Evolutionary conservation across 2,888 invertebrate genomes (phyloP).

Genomic region (Acleris holmiana): DNA sequence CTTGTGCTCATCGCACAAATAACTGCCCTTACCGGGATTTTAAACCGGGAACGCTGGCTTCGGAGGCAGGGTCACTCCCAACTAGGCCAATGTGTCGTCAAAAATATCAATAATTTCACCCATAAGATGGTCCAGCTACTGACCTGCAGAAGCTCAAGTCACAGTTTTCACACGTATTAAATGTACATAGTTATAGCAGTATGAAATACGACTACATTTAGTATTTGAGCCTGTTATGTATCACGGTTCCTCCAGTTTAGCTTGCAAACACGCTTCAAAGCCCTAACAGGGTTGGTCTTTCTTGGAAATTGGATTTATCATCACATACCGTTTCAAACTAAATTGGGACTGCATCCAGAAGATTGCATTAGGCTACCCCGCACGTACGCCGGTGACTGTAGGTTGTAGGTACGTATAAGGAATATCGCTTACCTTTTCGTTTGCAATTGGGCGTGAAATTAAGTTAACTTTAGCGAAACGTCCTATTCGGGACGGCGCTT

Average conservation of each 20-base stretch:
- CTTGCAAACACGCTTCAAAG: background rate
- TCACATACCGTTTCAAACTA: conserved; percentile 16
- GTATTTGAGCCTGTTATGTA: background rate
- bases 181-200: too few relatives aligned
- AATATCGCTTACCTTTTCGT: conserved; percentile 37
- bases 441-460: conserved; percentile 48
- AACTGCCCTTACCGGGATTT: too few relatives aligned
- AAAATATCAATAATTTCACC: too few relatives aligned
- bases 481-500: conserved; percentile 40
- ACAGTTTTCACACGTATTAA: too few relatives aligned
- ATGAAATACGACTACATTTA: too few relatives aligned
- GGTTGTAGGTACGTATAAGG: conserved; percentile 8
- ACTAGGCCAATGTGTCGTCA: too few relatives aligned
- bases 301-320: conserved; percentile 11
- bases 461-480: conserved; percentile 51
- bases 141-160: too few relatives aligned
- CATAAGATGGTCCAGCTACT: too few relatives aligned
- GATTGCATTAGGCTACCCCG: conserved; percentile 31
- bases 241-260: background rate
- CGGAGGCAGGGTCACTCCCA: too few relatives aligned
- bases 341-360: conserved; percentile 20
- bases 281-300: conserved; percentile 4
- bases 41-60: too few relatives aligned
- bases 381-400: background rate
- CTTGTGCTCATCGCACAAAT: too few relatives aligned